phyloP scores from a whole-genome alignment of 2,113 vertebrate genomes.

The Chaenocephalus aceratus region DNA sequence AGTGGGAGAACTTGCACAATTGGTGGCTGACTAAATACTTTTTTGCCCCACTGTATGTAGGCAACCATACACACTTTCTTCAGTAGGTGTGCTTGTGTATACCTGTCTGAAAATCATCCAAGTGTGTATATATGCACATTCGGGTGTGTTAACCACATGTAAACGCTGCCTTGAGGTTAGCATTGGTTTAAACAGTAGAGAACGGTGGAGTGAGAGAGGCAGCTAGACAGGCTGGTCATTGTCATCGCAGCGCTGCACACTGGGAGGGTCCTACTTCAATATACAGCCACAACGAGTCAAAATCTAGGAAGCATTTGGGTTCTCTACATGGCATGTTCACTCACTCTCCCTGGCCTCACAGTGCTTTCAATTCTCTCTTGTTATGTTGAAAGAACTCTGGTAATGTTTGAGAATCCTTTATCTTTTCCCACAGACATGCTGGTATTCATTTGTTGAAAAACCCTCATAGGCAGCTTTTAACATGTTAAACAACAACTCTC shows the following conservation, averaged over 20 bases:
- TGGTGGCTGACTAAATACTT: too few relatives aligned
- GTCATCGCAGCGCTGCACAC: slow-evolving; percentile 71
- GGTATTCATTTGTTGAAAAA: slow-evolving; percentile 12
- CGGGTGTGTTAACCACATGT: slow-evolving; percentile 71
- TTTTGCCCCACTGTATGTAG: slow-evolving; percentile 10
- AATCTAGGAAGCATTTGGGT: slow-evolving; percentile 37
- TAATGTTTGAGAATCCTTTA: slow-evolving; percentile 14
- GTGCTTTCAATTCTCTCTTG: slow-evolving; percentile 29
- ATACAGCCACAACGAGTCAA: slow-evolving; percentile 55
- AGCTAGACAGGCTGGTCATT: slow-evolving; percentile 79
- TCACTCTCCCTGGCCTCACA: slow-evolving; percentile 12
- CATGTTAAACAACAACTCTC: neutral
- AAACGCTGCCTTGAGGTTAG: slow-evolving; percentile 80
- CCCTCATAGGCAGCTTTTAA: neutral
- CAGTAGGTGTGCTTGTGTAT: slow-evolving; percentile 53
- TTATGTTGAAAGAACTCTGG: slow-evolving; percentile 12
- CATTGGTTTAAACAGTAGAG: slow-evolving; percentile 76
- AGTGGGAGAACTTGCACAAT: too few relatives aligned
- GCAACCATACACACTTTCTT: slow-evolving; percentile 38
- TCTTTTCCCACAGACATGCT: neutral
- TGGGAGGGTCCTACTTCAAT: slow-evolving; percentile 68
- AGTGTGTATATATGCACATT: slow-evolving; percentile 46
- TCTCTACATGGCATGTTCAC: slow-evolving; percentile 24
- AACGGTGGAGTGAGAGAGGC: slow-evolving; percentile 57
- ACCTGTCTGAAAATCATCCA: slow-evolving; percentile 25